These are phyloP conservation scores for Onychostruthus taczanowskii DNA, from an alignment of 2,113 vertebrate genomes.

Conservation along the genomic window DNA sequence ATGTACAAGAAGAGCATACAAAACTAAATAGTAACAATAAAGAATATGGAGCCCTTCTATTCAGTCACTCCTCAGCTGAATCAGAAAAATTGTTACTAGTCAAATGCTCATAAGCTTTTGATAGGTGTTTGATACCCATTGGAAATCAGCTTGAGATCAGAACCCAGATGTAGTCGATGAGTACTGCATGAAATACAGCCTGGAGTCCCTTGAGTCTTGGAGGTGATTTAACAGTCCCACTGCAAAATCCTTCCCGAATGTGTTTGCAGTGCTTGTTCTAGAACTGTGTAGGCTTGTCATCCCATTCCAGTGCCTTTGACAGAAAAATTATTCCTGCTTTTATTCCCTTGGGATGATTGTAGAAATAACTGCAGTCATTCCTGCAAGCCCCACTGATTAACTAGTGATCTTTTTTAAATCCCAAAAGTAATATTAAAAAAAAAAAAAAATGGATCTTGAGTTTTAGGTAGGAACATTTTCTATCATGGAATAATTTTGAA, in stretches of 20 bases:
- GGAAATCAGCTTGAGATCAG: not conserved
- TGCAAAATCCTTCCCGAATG: not conserved
- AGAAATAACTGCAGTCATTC: not conserved
- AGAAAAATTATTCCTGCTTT: not conserved
- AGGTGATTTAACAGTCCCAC: not conserved
- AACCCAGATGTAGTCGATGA: rapidly evolving
- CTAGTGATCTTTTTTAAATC: not conserved
- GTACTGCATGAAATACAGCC: not conserved
- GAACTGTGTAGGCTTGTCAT: not conserved
- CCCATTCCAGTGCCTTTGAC: not conserved
- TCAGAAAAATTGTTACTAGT: not conserved
- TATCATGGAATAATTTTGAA: not conserved
- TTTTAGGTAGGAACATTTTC: not conserved
- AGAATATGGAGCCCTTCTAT: not conserved
- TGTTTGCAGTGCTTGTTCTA: not conserved
- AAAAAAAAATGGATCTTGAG: not conserved
- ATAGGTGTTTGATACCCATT: not conserved
- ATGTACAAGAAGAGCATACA: not conserved
- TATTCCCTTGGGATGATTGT: not conserved
- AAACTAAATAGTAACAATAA: not conserved
- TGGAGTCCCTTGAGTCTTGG: not conserved
- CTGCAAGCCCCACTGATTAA: not conserved
- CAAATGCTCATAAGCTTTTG: not conserved
- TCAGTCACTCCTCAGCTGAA: not conserved
- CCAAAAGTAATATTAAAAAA: not conserved